A percentile compares a stretch with the other conserved stretches of the same genome.
Evolutionary conservation across 2,797 vertebrate species (phyloP).

Genomic region (Pyrocephalus nanus): DNA sequence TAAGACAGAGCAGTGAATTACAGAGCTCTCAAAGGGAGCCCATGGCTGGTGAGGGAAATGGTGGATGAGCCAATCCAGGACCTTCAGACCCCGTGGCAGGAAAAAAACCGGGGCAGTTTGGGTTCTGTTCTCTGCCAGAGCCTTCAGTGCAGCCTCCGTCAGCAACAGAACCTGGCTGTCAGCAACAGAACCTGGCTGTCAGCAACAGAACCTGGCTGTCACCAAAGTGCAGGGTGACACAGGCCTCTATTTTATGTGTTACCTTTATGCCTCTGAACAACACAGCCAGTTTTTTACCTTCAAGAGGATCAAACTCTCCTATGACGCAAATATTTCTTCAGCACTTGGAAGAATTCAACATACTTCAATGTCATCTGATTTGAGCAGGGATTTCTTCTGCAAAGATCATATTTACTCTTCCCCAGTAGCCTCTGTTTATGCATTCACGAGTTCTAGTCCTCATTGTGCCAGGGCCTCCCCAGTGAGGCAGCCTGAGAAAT

Average conservation of each 20-base stretch:
- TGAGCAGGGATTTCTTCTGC: background rate
- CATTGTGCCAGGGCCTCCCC: conserved; percentile 72
- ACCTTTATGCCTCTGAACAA: background rate
- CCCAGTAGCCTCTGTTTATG: background rate
- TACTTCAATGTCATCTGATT: background rate
- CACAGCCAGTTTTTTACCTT: background rate
- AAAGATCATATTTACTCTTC: background rate
- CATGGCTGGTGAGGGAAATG: background rate
- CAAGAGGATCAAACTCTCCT: background rate
- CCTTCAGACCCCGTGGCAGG: background rate
- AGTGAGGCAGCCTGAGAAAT: conserved; percentile 82
- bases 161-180: background rate
- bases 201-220: background rate
- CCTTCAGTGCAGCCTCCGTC: background rate
- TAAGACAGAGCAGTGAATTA: background rate
- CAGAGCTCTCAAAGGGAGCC: background rate
- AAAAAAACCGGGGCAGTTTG: background rate
- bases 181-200: background rate
- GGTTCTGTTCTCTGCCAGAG: background rate
- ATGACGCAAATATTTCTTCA: background rate
- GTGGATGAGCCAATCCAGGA: background rate
- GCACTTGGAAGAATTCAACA: background rate
- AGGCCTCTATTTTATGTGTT: background rate
- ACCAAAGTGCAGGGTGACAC: background rate
- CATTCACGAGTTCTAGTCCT: background rate